Evolutionary conservation across 2,113 vertebrate genomes (phyloP).

Genomic region (Sisor rabdophorus): DNA sequence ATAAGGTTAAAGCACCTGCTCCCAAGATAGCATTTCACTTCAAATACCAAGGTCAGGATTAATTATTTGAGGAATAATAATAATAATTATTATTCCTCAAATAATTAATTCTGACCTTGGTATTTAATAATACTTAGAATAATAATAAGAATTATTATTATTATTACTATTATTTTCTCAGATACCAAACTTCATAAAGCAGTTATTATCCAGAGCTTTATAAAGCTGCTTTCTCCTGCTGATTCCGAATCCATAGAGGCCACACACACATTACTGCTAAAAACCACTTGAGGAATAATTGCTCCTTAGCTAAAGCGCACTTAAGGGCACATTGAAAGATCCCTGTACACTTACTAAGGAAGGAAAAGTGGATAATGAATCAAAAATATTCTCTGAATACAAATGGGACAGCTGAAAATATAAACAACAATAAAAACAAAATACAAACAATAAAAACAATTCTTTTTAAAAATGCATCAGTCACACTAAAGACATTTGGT

Average conservation of each 20-base stretch:
- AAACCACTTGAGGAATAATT: conserved; percentile 30
- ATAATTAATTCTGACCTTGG: conserved; percentile 28
- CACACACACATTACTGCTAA: neutral
- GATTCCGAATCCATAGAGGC: neutral
- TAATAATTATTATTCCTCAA: too few species aligned
- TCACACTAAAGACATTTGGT: neutral
- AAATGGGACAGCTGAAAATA: neutral
- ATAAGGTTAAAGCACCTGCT: neutral
- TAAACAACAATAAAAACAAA: too few species aligned
- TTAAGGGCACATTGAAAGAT: conserved; percentile 30
- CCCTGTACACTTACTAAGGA: conserved; percentile 14
- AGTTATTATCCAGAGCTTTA: conserved; percentile 26
- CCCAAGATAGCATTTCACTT: neutral
- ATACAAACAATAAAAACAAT: too few species aligned
- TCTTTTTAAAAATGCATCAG: neutral
- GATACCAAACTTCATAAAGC: conserved; percentile 15
- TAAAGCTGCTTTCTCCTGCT: conserved; percentile 15
- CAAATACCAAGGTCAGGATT: conserved; percentile 23
- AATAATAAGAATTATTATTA: too few species aligned
- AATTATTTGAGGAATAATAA: conserved; percentile 42
- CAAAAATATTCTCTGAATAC: neutral
- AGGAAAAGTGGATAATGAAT: conserved; percentile 7
- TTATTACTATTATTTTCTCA: neutral
- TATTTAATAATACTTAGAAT: too few species aligned
- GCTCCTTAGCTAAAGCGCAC: conserved; percentile 12